Conservation (phyloP, 2,113 vertebrate species). For the Tupaia tana region DNA sequence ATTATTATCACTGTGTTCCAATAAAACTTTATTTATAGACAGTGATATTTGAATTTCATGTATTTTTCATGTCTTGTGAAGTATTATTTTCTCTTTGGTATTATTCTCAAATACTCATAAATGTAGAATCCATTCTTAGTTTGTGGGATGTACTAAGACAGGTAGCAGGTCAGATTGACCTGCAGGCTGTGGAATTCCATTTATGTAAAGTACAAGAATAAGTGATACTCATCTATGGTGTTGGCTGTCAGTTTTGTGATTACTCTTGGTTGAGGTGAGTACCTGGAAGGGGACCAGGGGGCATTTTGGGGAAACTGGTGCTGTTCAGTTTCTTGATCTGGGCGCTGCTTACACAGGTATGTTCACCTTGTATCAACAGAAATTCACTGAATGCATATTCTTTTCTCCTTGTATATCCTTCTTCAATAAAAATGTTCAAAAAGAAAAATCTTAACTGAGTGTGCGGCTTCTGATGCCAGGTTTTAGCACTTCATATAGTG, state of each 20-base stretch:
- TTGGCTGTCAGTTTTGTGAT: not conserved
- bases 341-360: not conserved
- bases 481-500: slow-evolving; percentile 19
- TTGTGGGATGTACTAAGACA: not conserved
- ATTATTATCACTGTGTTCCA: not conserved
- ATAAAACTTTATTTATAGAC: slow-evolving; percentile 36
- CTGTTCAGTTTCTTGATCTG: not conserved
- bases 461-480: slow-evolving; percentile 13
- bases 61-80: slow-evolving; percentile 14
- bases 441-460: not conserved
- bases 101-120: slow-evolving; percentile 58
- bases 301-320: not conserved
- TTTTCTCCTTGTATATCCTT: not conserved
- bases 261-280: not conserved
- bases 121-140: not conserved
- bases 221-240: not conserved
- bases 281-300: not conserved
- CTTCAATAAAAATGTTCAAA: not conserved
- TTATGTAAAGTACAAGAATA: not conserved
- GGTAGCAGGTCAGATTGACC: not conserved
- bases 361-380: not conserved
- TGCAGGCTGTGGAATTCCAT: not conserved
- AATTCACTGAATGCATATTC: not conserved
- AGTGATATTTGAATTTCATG: slow-evolving; percentile 2
- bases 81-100: not conserved